Evolutionary conservation across 1,140 invertebrate genomes (phyloP), one percentile per base, ranked within the genome.

Genomic region (Drosophila grimshawi): DNA sequence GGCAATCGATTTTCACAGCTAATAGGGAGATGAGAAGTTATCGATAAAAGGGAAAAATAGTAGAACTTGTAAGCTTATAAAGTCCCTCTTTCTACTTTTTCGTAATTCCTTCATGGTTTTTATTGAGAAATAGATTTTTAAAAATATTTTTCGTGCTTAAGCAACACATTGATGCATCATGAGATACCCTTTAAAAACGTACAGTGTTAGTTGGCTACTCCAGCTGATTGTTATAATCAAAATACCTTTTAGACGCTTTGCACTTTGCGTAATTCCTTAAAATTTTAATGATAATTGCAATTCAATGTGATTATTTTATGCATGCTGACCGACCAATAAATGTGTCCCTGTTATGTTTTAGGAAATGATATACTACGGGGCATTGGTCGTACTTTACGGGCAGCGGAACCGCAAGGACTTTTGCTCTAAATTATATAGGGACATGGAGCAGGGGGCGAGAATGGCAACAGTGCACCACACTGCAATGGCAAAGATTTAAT

Each of bases 401-500:
- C n/a, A 19, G 5, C 41, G 29, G 41, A 6, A 30, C 5, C 4
- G 7, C 37, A 8, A 19, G 19, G 19, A 19, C 19, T 19, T 19
- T 19, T 0, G 19, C 19, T 19, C 19, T 19, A 19, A 19, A 19
- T 19, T 19, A 19, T 19, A 5, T 33, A 19, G 52, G 11, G 6
- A 19, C 27, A 35, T 41, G 33, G 35, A 39, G 27, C 37, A 4
- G n/a, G 30, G 19, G 29, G 19, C 57, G 55, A 68, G 61, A 51
- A 67, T 57, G 32, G 19, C 48, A 53, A 30, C 53, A 51, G 33
- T 75, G 68, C 69, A 48, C 10, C 10, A 37, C 5, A 68, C 48
- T 55, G 64, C 46, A 75, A 7, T 7, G 7, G 6, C 39, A 43
- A 43, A 67, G 76, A 73, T 88, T 62, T 75, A 81, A 88, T 82